Base-by-base conservation (phyloP, 2,797 vertebrate genomes). In the Epinephelus malabaricus region DNA sequence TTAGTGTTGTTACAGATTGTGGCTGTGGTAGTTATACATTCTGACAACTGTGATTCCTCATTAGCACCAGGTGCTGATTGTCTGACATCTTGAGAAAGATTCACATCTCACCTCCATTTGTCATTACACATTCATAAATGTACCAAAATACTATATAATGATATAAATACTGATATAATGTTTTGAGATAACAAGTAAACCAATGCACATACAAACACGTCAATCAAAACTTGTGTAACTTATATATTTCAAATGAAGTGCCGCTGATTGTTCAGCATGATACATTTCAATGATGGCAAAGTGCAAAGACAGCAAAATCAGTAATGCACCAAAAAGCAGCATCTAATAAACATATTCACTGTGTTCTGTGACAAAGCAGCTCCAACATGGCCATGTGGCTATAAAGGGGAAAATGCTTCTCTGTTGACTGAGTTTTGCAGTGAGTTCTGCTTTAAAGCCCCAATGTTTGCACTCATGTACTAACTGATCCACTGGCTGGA, bases 111-210 rank as follows among this genome's bases (percentile, higher is more conserved):
- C 81, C 69, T 89, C 88, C 60, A 51, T 68, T 83, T 88, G 76
- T 87, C 81, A 76, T 86, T 60, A 84, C 73, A 89, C 85, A 92
- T 92, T 93, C 90, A 92, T 85, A 84, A 87, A 80, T 89, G 86
- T 94, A 92, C 87, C 93, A 94, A 93, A 93, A 92, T 92, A 91
- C 85, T 90, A 83, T 90, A 86, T 84, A 69, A 75, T 88, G 65
- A 92, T 90, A 94, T 91, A 92, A 93, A 93, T 92, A 91, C 76
- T 84, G 82, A 89, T 90, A 86, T 85, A 79, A 54, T 77, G 59
- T 82, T 84, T 82, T 88, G 69, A 88, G 91, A 86, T 81, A 86
- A 91, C 88, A 70, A 83, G 82, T 87, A 89, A 93, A 92, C 81
- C 85, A 86, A 82, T 82, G 81, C 88, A 92, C 89, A 90, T 89